These are phyloP conservation scores for Calcarius ornatus DNA, from an alignment of 2,113 vertebrate species.

Conservation along the genomic window DNA sequence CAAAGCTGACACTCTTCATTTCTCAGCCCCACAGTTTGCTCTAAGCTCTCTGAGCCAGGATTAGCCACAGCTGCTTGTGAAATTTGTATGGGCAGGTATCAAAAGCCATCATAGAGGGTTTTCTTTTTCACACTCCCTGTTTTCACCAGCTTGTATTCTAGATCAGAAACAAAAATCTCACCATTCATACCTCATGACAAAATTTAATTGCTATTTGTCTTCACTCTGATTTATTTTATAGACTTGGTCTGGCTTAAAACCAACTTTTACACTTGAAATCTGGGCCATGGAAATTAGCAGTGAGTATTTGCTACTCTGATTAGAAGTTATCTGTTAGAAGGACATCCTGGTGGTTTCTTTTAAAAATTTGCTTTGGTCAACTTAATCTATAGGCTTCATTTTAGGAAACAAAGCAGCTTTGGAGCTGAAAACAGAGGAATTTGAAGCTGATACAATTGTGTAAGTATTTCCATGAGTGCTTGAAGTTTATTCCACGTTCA, in stretches of 20 bases:
- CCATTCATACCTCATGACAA: background rate
- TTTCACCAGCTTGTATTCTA: background rate
- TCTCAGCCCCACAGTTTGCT: background rate
- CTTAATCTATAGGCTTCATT: background rate
- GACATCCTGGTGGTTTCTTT: background rate
- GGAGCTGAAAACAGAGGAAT: background rate
- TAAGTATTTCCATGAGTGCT: background rate
- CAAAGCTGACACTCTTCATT: constrained; percentile 60
- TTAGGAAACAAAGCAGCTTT: background rate
- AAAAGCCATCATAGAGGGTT: background rate
- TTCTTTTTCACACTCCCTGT: background rate
- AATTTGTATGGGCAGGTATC: background rate
- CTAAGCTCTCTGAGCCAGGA: background rate
- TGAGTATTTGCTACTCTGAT: background rate
- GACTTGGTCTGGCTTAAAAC: background rate
- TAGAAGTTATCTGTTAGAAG: background rate
- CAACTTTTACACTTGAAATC: background rate
- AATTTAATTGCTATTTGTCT: background rate
- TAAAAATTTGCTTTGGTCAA: background rate
- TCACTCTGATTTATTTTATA: background rate
- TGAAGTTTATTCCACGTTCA: background rate
- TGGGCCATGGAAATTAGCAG: background rate
- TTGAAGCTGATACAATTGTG: rapidly evolving
- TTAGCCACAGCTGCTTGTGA: background rate
- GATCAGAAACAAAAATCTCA: background rate